These are phyloP conservation scores for Xiphophorus couchianus DNA, from an alignment of 2,113 vertebrate species.

Conservation along the genomic window DNA sequence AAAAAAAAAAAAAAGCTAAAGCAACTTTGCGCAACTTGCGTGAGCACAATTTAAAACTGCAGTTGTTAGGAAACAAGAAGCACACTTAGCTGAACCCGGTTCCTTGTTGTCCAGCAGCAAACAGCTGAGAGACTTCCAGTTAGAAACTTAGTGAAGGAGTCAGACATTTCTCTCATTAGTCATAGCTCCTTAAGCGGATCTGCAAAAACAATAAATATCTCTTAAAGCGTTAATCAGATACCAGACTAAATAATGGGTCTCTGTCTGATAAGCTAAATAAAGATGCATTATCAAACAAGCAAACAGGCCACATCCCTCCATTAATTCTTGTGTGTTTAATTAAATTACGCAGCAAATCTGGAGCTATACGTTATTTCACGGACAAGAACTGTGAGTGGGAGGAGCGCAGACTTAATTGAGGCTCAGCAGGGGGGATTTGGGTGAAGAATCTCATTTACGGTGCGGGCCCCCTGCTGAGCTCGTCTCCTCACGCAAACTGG, in stretches of 20 bases:
- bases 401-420: background rate
- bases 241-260: constrained; percentile 6
- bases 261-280: constrained; percentile 20
- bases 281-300: constrained; percentile 8
- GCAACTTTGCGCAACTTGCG: no score
- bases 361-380: constrained; percentile 8
- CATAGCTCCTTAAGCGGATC: background rate
- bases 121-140: background rate
- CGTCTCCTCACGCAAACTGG: background rate
- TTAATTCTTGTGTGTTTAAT: constrained; percentile 19
- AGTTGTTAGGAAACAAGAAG: no score
- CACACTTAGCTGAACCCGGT: background rate
- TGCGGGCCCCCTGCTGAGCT: background rate
- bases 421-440: background rate
- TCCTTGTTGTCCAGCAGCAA: background rate
- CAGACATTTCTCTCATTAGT: background rate
- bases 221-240: constrained; percentile 15
- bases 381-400: background rate
- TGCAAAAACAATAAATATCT: background rate
- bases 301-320: background rate
- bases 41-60: no score
- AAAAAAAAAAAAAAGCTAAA: no score
- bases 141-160: background rate
- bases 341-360: constrained; percentile 10
- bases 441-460: constrained; percentile 13